Conservation (phyloP, 2,888 invertebrate genomes). For the Litoditis marina region DNA sequence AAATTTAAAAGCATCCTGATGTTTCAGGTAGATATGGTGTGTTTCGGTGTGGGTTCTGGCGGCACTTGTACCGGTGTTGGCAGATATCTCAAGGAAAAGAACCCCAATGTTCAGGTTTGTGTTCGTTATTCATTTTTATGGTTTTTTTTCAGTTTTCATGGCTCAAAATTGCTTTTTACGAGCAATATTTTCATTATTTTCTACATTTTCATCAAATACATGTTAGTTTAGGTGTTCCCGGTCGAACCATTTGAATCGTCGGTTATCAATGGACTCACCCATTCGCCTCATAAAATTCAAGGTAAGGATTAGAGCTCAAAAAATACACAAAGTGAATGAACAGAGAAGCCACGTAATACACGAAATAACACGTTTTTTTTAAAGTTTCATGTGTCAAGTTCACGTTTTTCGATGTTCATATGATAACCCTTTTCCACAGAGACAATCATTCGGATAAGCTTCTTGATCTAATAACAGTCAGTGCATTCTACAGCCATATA, state of each 20-base stretch:
- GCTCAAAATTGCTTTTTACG: background rate
- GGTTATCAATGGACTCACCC: constrained; percentile 47
- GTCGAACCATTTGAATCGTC: constrained; percentile 54
- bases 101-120: constrained; percentile 40
- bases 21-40: constrained; percentile 44
- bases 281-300: constrained; percentile 54
- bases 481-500: too few species aligned
- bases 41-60: constrained; percentile 57
- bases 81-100: constrained; percentile 52
- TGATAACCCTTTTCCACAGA: too few species aligned
- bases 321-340: too few species aligned
- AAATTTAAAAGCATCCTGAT: background rate
- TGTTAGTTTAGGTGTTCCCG: constrained; percentile 30
- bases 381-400: too few species aligned
- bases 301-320: constrained; percentile 20
- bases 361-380: too few species aligned
- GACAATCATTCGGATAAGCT: too few species aligned
- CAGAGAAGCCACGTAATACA: too few species aligned
- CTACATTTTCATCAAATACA: background rate
- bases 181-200: background rate
- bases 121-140: background rate
- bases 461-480: too few species aligned
- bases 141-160: background rate
- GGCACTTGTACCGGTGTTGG: constrained; percentile 53
- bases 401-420: too few species aligned